A percentile compares a stretch with the other conserved stretches of the same genome.
phyloP scores from a whole-genome alignment of 2,113 vertebrate species.

The Mirza zaza region DNA sequence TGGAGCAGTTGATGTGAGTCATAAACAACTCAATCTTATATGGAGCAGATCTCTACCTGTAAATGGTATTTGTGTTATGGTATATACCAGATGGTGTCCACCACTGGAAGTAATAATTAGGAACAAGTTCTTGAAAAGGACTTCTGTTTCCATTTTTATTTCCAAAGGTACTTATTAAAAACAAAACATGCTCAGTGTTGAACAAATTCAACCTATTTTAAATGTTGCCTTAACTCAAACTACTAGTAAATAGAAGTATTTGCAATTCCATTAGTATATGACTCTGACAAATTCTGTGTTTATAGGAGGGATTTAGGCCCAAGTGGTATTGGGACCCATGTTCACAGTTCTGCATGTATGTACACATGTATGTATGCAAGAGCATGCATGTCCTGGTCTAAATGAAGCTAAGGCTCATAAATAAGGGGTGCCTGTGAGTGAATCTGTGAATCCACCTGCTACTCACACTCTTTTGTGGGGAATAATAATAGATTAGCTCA shows the following conservation, averaged over 20 bases:
- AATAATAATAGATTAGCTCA: neutral
- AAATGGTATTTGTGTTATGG: neutral
- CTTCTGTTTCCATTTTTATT: slow-evolving; percentile 43
- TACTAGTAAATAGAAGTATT: neutral
- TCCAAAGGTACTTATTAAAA: slow-evolving; percentile 33
- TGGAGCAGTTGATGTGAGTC: neutral
- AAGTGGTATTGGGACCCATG: neutral
- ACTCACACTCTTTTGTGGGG: neutral
- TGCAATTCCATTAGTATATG: neutral
- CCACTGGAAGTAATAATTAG: neutral
- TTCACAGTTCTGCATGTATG: neutral
- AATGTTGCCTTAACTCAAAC: slow-evolving; percentile 6
- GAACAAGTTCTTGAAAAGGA: slow-evolving; percentile 49
- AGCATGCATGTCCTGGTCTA: neutral
- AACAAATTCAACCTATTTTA: neutral
- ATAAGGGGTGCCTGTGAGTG: neutral
- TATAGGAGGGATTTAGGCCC: neutral
- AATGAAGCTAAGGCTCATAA: neutral
- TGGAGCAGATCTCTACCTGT: neutral
- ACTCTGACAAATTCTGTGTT: slow-evolving; percentile 3
- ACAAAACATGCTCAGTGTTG: neutral
- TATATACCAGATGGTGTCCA: neutral
- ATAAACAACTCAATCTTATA: neutral
- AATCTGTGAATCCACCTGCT: neutral
- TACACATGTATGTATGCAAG: neutral